Evolutionary conservation across 2,888 invertebrate genomes (phyloP).

Genomic region (Anodontia alba): DNA sequence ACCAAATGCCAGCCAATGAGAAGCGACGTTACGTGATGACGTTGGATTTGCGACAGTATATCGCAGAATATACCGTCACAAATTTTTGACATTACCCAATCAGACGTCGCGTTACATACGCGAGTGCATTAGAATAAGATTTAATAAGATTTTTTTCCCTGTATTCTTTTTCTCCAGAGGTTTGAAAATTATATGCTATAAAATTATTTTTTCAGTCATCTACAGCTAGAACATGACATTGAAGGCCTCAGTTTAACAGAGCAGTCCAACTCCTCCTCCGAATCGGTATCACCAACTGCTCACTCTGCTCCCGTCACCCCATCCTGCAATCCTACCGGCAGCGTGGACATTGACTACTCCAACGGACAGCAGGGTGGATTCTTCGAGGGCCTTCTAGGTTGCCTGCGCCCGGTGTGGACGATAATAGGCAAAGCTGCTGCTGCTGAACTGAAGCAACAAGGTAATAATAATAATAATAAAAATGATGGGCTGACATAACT

Average conservation of each 20-base stretch:
- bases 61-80: too few relatives aligned
- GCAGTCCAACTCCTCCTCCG: conserved; percentile 71
- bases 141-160: too few relatives aligned
- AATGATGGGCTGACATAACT: neutral
- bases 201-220: conserved; percentile 77
- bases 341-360: conserved; percentile 79
- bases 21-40: too few relatives aligned
- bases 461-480: conserved; percentile 52
- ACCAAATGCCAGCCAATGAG: too few relatives aligned
- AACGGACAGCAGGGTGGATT: conserved; percentile 79
- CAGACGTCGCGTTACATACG: too few relatives aligned
- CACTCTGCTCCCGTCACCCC: conserved; percentile 81
- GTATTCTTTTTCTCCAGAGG: too few relatives aligned
- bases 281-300: conserved; percentile 76
- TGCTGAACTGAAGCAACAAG: conserved; percentile 82
- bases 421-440: conserved; percentile 91
- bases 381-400: conserved; percentile 91
- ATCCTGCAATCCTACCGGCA: conserved; percentile 70
- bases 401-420: conserved; percentile 94
- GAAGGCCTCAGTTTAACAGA: conserved; percentile 78
- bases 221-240: conserved; percentile 82
- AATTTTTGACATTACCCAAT: too few relatives aligned
- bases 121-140: too few relatives aligned
- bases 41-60: too few relatives aligned
- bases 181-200: too few relatives aligned